Base-by-base conservation (phyloP, 1,140 invertebrate species). In the Trachymyrmex cornetzi region DNA sequence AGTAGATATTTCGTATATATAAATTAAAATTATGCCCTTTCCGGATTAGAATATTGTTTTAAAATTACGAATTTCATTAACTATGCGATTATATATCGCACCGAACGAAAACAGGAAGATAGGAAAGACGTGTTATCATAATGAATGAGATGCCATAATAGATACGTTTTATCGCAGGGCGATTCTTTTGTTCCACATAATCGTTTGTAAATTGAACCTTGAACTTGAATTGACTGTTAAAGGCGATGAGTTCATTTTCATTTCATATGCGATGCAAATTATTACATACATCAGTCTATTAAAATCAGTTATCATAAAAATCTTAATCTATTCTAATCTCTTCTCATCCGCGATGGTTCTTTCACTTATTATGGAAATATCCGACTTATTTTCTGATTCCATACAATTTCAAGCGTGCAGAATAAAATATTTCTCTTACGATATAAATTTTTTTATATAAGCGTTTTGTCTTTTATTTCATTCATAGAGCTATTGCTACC, bases 131-230 rank as follows among this genome's bases (percentile, higher is more conserved):
- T 30, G 38, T 34, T 59, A 34, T 34, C 57, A 53, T n/a, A 53
- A 67, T 16, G 27, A 53, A 80, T 80, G 38, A 67, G 59, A 67
- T 30, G 44, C 16, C 38, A 4, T 67, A 67, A 69, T 80, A 11
- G 38, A 44, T 44, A 2, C 66, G 16, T 67, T 80, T 69, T 80
- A 67, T 80, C 44, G 38, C 44, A 55, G n/a, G n/a, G 64, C 9
- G 75, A 72, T 64, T 74, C 64, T 82, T 82, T 82, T 57, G 50
- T 82, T 72, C 16, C n/a, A 2, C 24, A 48, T 61, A 77, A 75
- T 30, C 30, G 11, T 9, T 44, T 34, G 14, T 14, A 44, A 44
- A 80, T 69, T 53, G 44, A 67, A 67, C 44, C 19, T 34, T 80
- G 38, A 80, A 69, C 24, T 80, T 34, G n/a, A 67, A 67, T 67